These are phyloP conservation scores for Arvicanthis niloticus DNA, from an alignment of 2,113 vertebrate genomes.

Conservation along the genomic window DNA sequence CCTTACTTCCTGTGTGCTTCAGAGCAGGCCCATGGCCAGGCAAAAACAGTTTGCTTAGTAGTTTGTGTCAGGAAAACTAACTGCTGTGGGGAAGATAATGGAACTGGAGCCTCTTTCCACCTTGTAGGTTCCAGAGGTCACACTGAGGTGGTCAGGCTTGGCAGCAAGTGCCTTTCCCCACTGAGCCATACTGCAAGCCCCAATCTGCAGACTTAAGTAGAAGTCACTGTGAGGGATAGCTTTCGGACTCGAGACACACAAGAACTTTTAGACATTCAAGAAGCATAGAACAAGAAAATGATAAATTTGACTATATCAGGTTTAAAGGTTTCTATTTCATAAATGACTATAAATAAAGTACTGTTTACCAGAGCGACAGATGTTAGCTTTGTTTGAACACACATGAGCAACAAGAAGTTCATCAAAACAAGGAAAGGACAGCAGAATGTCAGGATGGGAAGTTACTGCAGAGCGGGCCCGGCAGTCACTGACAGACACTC, in stretches of 20 bases:
- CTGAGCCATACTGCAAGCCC: neutral
- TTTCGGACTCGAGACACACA: neutral
- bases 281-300: constrained; percentile 17
- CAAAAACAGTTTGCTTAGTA: neutral
- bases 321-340: constrained; percentile 3
- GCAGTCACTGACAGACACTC: neutral
- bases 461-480: neutral
- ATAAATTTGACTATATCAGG: constrained; percentile 28
- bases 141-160: neutral
- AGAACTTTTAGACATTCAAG: constrained; percentile 10
- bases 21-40: neutral
- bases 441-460: neutral
- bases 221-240: constrained; percentile 9
- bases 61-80: neutral
- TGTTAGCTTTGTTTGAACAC: constrained; percentile 21
- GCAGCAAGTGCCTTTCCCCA: neutral
- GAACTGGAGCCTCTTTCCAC: neutral
- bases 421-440: neutral
- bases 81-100: neutral
- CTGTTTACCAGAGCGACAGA: neutral
- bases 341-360: constrained; percentile 39
- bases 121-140: neutral
- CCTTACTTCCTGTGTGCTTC: neutral
- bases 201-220: neutral
- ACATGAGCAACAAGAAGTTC: neutral